Base-by-base conservation (phyloP, 2,113 vertebrate genomes). In the Oreochromis aureus region DNA sequence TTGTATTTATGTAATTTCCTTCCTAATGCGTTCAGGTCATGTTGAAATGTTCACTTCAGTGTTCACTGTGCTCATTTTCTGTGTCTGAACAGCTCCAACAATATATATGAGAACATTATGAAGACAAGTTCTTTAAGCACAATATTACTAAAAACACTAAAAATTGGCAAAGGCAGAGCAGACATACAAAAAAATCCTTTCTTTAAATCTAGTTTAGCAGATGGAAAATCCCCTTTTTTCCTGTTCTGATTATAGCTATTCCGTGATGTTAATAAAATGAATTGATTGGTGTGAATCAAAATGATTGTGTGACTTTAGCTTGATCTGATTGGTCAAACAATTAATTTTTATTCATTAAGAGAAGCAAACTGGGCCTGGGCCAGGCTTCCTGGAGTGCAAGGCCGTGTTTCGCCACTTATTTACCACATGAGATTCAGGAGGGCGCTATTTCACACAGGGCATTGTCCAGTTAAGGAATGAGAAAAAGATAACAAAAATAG, bases 231-330 rank as follows among this genome's bases (percentile, higher is more conserved):
- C 36, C 7, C 12, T 4, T 4, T 5, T 44, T 24, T 44, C 39
- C 1, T 44, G 13, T 71, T 71, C n/a, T 44, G n/a, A 44, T 24
- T 71, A n/a, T 71, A 24, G n/a, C n/a, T 71, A 24, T 44, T 71
- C 0, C 16, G 66, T 44, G 39, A 71, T 2, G 6, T 13, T 15
- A 13, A 71, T 71, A 44, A 44, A 0, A 44, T 44, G n/a, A 71
- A 44, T 27, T 71, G 5, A 71, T 6, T 71, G n/a, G 66, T 44
- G 0, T 24, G 39, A 71, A 24, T 15, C 0, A 0, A 44, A 41
- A 69, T 8, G 11, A 15, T 0, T 10, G 7, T 2, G 39, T 27
- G 5, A 44, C n/a, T 73, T 46, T 46, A 51, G 44, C 3, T 76
- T 48, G 41, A 48, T 30, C 24, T 76, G 69, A 76, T 19, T 76